Evolutionary conservation across 2,113 vertebrate species (phyloP).

Genomic region (Callopanchax toddi): DNA sequence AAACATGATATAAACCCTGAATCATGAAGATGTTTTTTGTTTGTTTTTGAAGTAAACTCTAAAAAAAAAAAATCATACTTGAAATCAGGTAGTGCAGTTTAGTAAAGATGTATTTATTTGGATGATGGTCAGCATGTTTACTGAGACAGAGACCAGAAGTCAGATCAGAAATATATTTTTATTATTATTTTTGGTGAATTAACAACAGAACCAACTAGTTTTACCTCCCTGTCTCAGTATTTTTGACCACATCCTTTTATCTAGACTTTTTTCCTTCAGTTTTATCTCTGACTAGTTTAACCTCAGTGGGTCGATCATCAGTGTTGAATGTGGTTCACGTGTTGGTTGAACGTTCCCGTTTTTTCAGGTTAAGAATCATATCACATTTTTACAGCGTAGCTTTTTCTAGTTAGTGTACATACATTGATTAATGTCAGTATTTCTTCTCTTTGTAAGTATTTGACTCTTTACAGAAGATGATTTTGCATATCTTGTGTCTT

Average conservation of each 20-base stretch:
- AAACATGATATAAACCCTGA: slow-evolving; percentile 15
- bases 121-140: slow-evolving; percentile 70
- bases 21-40: slow-evolving; percentile 80
- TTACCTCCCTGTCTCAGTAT: slow-evolving; percentile 7
- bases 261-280: slow-evolving; percentile 33
- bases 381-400: slow-evolving; percentile 60
- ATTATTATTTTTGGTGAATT: neutral
- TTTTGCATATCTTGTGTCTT: slow-evolving; percentile 97
- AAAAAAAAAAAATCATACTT: slow-evolving; percentile 91
- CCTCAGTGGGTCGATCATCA: slow-evolving; percentile 81
- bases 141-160: slow-evolving; percentile 12
- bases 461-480: slow-evolving; percentile 64
- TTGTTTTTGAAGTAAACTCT: slow-evolving; percentile 89
- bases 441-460: slow-evolving; percentile 27
- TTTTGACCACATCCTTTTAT: slow-evolving; percentile 54
- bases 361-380: slow-evolving; percentile 63
- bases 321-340: slow-evolving; percentile 89
- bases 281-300: slow-evolving; percentile 62
- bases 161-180: slow-evolving; percentile 8
- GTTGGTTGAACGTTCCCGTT: slow-evolving; percentile 86
- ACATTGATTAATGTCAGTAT: slow-evolving; percentile 66
- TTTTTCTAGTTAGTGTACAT: slow-evolving; percentile 76
- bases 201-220: slow-evolving; percentile 2
- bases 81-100: slow-evolving; percentile 96
- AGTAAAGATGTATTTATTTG: slow-evolving; percentile 77